phyloP scores from a whole-genome alignment of 2,888 invertebrate species.

The Patella caerulea region DNA sequence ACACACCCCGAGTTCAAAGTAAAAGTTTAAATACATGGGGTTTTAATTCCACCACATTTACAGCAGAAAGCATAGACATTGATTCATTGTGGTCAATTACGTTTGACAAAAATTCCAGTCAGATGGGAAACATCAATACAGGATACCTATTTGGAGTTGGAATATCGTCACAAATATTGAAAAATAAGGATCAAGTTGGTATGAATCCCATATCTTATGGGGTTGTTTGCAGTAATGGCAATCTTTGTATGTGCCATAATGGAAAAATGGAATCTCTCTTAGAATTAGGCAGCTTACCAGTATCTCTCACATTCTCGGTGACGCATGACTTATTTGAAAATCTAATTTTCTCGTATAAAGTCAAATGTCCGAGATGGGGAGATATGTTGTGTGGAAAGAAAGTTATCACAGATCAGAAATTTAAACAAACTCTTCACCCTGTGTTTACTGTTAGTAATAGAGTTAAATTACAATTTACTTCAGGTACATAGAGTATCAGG shows the following conservation, averaged over 20 bases:
- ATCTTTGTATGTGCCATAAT: conserved; percentile 53
- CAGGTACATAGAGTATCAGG: neutral
- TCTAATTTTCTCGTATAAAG: conserved; percentile 57
- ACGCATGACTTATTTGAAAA: conserved; percentile 50
- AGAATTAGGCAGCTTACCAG: conserved; percentile 58
- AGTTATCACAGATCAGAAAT: conserved; percentile 48
- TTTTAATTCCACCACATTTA: conserved; percentile 66
- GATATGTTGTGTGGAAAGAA: conserved; percentile 57
- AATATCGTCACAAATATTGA: conserved; percentile 54
- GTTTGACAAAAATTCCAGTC: conserved; percentile 61
- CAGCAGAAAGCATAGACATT: conserved; percentile 54
- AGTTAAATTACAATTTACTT: conserved; percentile 65
- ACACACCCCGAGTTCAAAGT: conserved; percentile 53
- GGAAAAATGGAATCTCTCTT: conserved; percentile 56
- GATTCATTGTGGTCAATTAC: conserved; percentile 63
- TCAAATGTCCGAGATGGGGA: conserved; percentile 55
- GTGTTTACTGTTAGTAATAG: conserved; percentile 68
- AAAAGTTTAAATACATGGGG: conserved; percentile 68
- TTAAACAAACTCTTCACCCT: conserved; percentile 50
- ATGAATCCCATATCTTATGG: conserved; percentile 58
- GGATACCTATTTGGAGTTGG: conserved; percentile 69
- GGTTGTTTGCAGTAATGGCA: conserved; percentile 59
- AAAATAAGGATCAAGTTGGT: conserved; percentile 64
- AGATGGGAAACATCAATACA: conserved; percentile 56
- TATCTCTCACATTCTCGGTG: conserved; percentile 59